phyloP scores from a whole-genome alignment of 2,888 invertebrate genomes.

The Sphaerophoria taeniata region DNA sequence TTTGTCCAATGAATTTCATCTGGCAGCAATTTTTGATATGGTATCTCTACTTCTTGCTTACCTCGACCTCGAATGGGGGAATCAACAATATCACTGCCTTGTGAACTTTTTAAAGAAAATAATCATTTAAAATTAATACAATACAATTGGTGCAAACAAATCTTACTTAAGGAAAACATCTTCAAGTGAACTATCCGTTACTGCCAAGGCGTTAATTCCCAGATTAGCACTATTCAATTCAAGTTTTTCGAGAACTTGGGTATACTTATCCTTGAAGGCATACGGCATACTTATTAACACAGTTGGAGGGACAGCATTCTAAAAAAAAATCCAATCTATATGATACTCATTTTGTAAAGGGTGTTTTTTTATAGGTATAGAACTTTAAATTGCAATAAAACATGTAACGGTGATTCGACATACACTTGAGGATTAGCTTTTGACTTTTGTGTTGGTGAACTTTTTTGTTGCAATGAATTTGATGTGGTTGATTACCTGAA shows the following conservation, averaged over 20 bases:
- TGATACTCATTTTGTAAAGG: neutral
- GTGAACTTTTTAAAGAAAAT: slow-evolving; percentile 76
- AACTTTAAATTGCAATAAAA: too few species aligned
- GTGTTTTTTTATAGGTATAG: too few species aligned
- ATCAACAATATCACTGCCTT: slow-evolving; percentile 79
- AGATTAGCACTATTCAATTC: slow-evolving; percentile 85
- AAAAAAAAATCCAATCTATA: slow-evolving; percentile 23
- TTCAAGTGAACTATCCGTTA: slow-evolving; percentile 95
- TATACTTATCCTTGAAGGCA: slow-evolving; percentile 84
- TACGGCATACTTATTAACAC: slow-evolving; percentile 84
- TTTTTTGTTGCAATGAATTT: too few species aligned
- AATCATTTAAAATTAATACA: neutral
- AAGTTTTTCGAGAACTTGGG: slow-evolving; percentile 86
- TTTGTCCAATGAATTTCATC: slow-evolving; percentile 72
- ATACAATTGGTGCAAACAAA: neutral
- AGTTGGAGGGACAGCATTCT: slow-evolving; percentile 81
- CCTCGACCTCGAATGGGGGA: slow-evolving; percentile 69
- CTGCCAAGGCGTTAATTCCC: slow-evolving; percentile 90
- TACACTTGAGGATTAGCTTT: too few species aligned
- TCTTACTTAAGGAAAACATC: slow-evolving; percentile 93
- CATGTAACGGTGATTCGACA: too few species aligned
- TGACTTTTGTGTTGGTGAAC: too few species aligned
- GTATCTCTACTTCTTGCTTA: slow-evolving; percentile 70
- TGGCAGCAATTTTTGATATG: slow-evolving; percentile 75
- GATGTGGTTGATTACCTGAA: too few species aligned